A percentile compares a stretch with the other conserved stretches of the same genome.
These are phyloP conservation scores for Oncorhynchus gorbuscha DNA, from an alignment of 2,113 vertebrate genomes.

Conservation along the genomic window DNA sequence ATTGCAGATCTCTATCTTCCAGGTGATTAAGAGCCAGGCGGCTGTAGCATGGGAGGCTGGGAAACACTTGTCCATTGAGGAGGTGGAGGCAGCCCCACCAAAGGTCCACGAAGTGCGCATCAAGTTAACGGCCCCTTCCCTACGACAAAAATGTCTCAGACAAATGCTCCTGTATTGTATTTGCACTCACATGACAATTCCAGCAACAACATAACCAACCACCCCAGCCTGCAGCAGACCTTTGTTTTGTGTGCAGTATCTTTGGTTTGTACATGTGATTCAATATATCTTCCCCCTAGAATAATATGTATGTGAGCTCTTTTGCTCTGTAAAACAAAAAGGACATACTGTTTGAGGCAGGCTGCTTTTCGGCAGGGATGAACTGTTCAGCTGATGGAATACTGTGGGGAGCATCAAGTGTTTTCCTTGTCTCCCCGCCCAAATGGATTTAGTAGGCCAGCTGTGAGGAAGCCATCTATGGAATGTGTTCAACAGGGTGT, in stretches of 20 bases:
- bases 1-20: not conserved
- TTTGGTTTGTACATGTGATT: too few relatives aligned
- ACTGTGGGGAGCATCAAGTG: not conserved
- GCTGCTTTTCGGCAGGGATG: not conserved
- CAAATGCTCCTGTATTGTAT: not conserved
- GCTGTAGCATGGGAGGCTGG: conserved; percentile 79
- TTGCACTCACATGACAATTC: too few relatives aligned
- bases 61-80: conserved; percentile 75
- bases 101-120: conserved; percentile 78
- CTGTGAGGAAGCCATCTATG: not conserved
- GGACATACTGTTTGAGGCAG: not conserved
- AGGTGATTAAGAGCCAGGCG: conserved; percentile 84
- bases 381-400: not conserved
- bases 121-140: conserved; percentile 66
- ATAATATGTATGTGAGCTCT: too few relatives aligned
- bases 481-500: not conserved
- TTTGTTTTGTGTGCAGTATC: too few relatives aligned
- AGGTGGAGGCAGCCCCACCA: conserved; percentile 80
- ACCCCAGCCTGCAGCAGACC: too few relatives aligned
- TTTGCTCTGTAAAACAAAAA: too few relatives aligned
- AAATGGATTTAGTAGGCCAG: not conserved
- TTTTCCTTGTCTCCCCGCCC: not conserved
- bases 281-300: too few relatives aligned
- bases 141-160: not conserved
- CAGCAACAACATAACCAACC: too few relatives aligned